Percentiles rank a stretch among this genome's conserved stretches.
These are phyloP conservation scores for Formica exsecta DNA, from an alignment of 1,140 invertebrate genomes.

Conservation along the genomic window DNA sequence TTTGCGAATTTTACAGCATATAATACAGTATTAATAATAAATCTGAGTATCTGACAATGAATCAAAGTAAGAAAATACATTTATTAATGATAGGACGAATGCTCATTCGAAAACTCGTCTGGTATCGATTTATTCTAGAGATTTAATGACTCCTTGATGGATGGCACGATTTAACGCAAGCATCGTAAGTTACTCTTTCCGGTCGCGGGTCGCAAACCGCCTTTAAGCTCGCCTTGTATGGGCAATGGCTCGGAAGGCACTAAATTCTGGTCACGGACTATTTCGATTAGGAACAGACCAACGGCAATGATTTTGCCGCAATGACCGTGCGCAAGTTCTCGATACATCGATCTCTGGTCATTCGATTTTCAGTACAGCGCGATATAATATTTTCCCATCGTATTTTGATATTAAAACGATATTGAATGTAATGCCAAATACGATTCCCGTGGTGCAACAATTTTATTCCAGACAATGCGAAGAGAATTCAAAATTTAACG, in stretches of 20 bases:
- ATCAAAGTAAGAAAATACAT: too few relatives aligned
- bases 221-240: constrained; percentile 46
- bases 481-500: not conserved
- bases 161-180: constrained; percentile 23
- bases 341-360: constrained; percentile 24
- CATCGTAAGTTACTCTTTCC: constrained; percentile 48
- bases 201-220: constrained; percentile 17
- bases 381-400: not conserved
- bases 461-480: not conserved
- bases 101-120: not conserved
- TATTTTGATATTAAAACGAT: constrained; percentile 29
- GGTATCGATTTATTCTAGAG: not conserved
- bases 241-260: constrained; percentile 47
- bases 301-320: constrained; percentile 59
- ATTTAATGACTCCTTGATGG: constrained; percentile 21
- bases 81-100: not conserved
- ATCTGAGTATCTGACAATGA: too few relatives aligned
- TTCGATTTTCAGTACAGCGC: not conserved
- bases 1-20: too few relatives aligned
- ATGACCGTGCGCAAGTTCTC: constrained; percentile 33
- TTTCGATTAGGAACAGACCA: constrained; percentile 53
- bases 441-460: not conserved
- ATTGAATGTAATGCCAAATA: constrained; percentile 28
- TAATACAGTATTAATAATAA: too few relatives aligned
- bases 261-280: constrained; percentile 60